These are phyloP conservation scores for Encarsia formosa DNA, from an alignment of 2,888 invertebrate species.

Conservation along the genomic window DNA sequence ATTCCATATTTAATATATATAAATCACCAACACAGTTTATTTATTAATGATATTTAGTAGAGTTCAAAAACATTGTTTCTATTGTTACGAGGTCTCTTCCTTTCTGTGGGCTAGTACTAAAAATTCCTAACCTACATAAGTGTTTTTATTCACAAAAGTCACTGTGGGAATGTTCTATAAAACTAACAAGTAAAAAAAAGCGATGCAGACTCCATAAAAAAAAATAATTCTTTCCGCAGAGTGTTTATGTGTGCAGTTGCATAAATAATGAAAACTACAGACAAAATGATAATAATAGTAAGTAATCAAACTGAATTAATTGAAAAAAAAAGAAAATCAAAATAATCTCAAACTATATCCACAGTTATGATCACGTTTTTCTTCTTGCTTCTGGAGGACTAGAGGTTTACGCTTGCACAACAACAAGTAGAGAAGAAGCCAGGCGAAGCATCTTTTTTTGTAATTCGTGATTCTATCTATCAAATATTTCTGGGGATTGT, in stretches of 20 bases:
- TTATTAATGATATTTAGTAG: constrained; percentile 3
- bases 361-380: neutral
- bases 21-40: constrained; percentile 11
- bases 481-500: too few species aligned
- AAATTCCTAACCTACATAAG: too few species aligned
- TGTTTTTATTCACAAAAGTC: too few species aligned
- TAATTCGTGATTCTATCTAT: too few species aligned
- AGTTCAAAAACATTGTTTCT: constrained; percentile 3
- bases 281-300: too few species aligned
- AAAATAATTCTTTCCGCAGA: too few species aligned
- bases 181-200: too few species aligned
- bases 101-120: neutral
- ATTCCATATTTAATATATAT: constrained; percentile 13
- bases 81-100: neutral
- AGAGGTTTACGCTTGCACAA: constrained; percentile 18
- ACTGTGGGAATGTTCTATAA: too few species aligned
- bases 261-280: too few species aligned
- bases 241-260: too few species aligned
- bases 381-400: constrained; percentile 4
- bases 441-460: constrained; percentile 24
- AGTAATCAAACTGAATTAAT: too few species aligned
- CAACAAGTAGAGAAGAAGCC: constrained; percentile 22
- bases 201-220: too few species aligned
- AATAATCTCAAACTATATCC: neutral
- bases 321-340: neutral